Evolutionary conservation across 2,888 invertebrate species (phyloP), one percentile per base, ranked within the genome.

Genomic region (Halocaridina rubra): DNA sequence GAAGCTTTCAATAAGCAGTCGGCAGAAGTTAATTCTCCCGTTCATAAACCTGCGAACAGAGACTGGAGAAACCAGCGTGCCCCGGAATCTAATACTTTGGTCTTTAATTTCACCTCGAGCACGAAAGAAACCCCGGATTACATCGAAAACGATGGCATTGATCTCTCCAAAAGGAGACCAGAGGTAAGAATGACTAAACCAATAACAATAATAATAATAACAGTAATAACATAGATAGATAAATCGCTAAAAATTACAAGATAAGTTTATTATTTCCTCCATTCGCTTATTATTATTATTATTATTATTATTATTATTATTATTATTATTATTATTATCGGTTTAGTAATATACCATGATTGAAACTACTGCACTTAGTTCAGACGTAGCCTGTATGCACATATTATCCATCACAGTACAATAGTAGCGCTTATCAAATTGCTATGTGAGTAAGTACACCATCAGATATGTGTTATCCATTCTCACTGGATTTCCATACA

Each of bases 71-170:
- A 88, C 57, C 87, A 88, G 81, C 84, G 84, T 57, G 88, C 89
- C 53, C n/a, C n/a, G n/a, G n/a, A n/a, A n/a, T n/a, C n/a, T n/a
- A 89, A 88, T 46, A 88, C 86, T 33, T 94, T 96, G 92, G 95
- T 96, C 88, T 97, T 97, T 92, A 96, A 97, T 92, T 97, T 97
- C 92, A 95, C 95, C 89, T 93, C 94, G 91, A 93, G 95, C 90
- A 95, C 95, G 91, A 95, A 95, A 90, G 89, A 89, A 22, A 96
- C 96, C 90, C 97, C 97, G 76, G 96, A 97, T 93, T 96, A 97
- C 92, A 95, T 97, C 90, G 96, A 96, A 91, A 96, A 96, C 92
- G 96, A 97, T 92, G 96, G 96, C 89, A 93, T 95, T 16, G 89
- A 89, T 80, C 78, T 89, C 32, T 88, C 89, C 46, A 89, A 86